phyloP scores from a whole-genome alignment of 35 echinoderm and acorn worm species.

The Heliocidaris tuberculata region DNA sequence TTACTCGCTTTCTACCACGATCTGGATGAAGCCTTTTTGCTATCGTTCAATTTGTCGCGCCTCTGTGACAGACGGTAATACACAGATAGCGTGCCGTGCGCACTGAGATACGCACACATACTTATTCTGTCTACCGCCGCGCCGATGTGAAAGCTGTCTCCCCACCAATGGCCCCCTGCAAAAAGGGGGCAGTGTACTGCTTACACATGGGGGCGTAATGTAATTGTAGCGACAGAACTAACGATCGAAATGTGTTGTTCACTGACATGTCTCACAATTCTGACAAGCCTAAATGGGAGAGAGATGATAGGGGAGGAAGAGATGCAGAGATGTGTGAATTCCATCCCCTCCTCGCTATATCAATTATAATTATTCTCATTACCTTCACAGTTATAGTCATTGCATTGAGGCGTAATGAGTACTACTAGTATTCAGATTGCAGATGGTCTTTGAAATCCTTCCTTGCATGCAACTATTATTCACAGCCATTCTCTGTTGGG shows the following conservation, averaged over 20 bases:
- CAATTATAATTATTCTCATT: background rate
- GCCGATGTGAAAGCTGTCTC: background rate
- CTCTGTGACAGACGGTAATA: background rate
- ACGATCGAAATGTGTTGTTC: conserved; percentile 29
- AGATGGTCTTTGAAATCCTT: background rate
- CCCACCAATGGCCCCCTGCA: background rate
- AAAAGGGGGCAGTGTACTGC: conserved; percentile 14
- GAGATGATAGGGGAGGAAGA: background rate
- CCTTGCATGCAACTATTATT: background rate
- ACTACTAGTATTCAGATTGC: too few species aligned
- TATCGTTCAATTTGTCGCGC: conserved; percentile 7
- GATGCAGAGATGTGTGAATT: background rate
- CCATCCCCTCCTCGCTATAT: background rate
- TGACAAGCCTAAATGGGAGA: background rate
- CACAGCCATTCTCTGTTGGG: background rate
- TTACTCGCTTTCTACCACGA: background rate
- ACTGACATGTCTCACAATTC: conserved; percentile 23
- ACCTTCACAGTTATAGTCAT: too few species aligned
- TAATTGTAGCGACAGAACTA: conserved; percentile 21
- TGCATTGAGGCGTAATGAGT: too few species aligned
- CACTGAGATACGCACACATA: conserved; percentile 12
- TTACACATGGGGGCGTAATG: conserved; percentile 17
- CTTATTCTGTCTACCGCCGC: background rate
- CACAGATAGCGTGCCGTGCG: background rate
- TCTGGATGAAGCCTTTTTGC: background rate